These are phyloP conservation scores for Gavia stellata DNA, from an alignment of 2,113 vertebrate genomes.

Conservation along the genomic window DNA sequence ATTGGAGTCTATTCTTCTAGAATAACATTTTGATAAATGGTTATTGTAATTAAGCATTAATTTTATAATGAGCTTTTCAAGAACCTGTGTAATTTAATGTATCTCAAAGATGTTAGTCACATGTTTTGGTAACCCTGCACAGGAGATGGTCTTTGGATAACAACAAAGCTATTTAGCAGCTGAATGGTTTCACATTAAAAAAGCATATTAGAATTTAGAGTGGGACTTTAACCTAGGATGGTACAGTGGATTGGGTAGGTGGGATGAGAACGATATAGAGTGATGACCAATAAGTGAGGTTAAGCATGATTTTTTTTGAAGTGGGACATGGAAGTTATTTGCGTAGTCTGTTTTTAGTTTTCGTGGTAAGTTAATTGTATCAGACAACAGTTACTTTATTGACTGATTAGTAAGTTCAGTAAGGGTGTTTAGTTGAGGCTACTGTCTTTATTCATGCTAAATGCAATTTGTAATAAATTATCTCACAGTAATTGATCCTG, in stretches of 20 bases:
- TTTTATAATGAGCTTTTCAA: conserved; percentile 20
- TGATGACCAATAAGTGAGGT: neutral
- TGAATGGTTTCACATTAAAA: neutral
- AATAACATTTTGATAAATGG: neutral
- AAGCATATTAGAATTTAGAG: neutral
- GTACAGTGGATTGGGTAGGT: neutral
- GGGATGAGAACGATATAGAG: neutral
- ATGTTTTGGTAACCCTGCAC: neutral
- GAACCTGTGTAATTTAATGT: neutral
- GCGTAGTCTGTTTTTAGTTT: neutral
- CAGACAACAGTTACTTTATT: neutral
- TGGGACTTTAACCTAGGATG: neutral
- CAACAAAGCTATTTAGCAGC: neutral
- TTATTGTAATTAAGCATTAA: conserved; percentile 5
- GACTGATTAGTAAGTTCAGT: neutral
- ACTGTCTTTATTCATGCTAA: neutral
- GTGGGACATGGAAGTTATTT: neutral
- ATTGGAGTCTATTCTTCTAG: neutral
- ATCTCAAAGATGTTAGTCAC: neutral
- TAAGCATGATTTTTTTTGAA: neutral
- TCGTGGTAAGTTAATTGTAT: neutral
- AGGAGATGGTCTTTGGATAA: neutral
- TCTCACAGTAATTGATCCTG: neutral
- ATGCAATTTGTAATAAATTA: neutral
- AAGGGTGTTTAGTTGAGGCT: neutral